A percentile compares a stretch with the other conserved stretches of the same genome.
Evolutionary conservation across 2,888 invertebrate species (phyloP).

Genomic region (Subacronicta megacephala): DNA sequence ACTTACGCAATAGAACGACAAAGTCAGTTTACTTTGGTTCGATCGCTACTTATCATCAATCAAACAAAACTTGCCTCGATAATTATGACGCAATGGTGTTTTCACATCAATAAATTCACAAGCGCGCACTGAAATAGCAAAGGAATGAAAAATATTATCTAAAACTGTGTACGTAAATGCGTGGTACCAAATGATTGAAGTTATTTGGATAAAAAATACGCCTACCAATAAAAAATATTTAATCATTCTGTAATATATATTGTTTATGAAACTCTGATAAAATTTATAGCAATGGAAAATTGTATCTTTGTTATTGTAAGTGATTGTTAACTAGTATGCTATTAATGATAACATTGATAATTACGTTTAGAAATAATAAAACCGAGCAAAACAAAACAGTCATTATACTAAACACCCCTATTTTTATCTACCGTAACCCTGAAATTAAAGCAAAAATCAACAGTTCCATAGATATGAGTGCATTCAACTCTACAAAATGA

Average conservation of each 20-base stretch:
- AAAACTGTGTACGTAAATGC: conserved; percentile 18
- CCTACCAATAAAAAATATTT: conserved; percentile 15
- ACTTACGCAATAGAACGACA: conserved; percentile 57
- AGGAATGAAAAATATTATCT: conserved; percentile 80
- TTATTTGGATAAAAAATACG: conserved; percentile 16
- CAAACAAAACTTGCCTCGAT: conserved; percentile 71
- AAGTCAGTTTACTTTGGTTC: conserved; percentile 49
- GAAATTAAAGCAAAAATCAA: too few relatives aligned
- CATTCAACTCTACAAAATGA: too few relatives aligned
- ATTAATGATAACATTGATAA: too few relatives aligned
- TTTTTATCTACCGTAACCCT: too few relatives aligned
- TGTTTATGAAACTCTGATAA: conserved; percentile 12
- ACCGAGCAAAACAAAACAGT: too few relatives aligned
- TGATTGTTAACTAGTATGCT: conserved; percentile 2
- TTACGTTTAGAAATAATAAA: too few relatives aligned
- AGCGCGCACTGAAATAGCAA: conserved; percentile 80
- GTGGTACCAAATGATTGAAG: conserved; percentile 30
- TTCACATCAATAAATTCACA: conserved; percentile 72
- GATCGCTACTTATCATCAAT: conserved; percentile 60
- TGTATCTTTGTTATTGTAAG: conserved; percentile 5
- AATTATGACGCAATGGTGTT: conserved; percentile 62
- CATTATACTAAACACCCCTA: too few relatives aligned
- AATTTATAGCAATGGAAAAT: conserved; percentile 13
- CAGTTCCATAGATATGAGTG: too few relatives aligned
- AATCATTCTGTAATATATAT: conserved; percentile 2